Evolutionary conservation across 2,797 vertebrate genomes (phyloP).

Genomic region (Synanceia verrucosa): DNA sequence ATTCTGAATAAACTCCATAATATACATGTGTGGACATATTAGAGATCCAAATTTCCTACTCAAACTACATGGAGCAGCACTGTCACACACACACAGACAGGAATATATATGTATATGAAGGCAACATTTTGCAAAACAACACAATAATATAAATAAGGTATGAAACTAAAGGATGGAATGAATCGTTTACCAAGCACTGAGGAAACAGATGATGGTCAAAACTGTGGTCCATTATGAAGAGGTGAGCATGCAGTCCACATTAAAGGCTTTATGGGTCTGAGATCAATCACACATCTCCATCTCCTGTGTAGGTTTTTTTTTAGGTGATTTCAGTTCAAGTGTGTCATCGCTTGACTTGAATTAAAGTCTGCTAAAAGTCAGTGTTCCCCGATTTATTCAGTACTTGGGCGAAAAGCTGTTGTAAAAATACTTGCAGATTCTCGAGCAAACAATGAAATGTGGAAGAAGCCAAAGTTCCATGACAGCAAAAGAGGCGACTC

Average conservation of each 20-base stretch:
- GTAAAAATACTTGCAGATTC: constrained; percentile 1
- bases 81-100: not conserved
- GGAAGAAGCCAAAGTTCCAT: constrained; percentile 22
- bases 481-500: constrained; percentile 30
- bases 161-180: constrained; percentile 43
- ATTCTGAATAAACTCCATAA: constrained; percentile 37
- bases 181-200: not conserved
- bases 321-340: constrained; percentile 25
- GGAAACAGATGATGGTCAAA: constrained; percentile 12
- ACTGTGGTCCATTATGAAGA: not conserved
- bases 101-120: not conserved
- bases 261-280: constrained; percentile 15
- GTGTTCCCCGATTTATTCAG: not conserved
- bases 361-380: constrained; percentile 14
- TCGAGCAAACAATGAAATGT: constrained; percentile 11
- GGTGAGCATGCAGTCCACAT: not conserved
- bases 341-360: not conserved
- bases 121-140: constrained; percentile 16
- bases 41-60: not conserved
- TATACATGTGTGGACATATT: constrained; percentile 8
- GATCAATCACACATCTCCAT: not conserved
- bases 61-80: constrained; percentile 12
- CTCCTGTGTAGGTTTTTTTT: not conserved
- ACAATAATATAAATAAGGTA: constrained; percentile 2
- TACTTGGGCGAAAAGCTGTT: constrained; percentile 6